phyloP scores from a whole-genome alignment of 2,888 invertebrate genomes.

The Lasius fuliginosus region DNA sequence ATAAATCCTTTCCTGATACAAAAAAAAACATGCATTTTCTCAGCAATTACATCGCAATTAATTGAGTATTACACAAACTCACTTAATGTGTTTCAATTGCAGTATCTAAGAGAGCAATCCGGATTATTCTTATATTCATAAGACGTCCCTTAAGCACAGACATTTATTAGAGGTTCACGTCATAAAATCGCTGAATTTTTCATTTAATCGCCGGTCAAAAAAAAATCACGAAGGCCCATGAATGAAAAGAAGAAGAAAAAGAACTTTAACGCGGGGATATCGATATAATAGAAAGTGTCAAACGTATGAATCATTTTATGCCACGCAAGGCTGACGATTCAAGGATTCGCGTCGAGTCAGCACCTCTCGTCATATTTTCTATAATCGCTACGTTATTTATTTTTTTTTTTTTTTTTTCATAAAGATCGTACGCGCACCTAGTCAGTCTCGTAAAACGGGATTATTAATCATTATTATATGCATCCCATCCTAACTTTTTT shows the following conservation, averaged over 20 bases:
- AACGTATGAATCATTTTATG: conserved; percentile 33
- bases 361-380: background rate
- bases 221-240: background rate
- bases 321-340: conserved; percentile 14
- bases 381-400: background rate
- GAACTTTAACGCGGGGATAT: background rate
- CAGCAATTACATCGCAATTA: background rate
- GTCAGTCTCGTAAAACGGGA: conserved; percentile 32
- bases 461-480: conserved; percentile 32
- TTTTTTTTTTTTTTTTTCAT: background rate
- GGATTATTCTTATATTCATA: background rate
- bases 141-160: too few relatives aligned
- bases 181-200: background rate
- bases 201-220: background rate
- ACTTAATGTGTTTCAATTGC: background rate
- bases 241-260: background rate
- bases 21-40: background rate
- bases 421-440: conserved; percentile 12
- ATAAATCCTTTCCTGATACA: background rate
- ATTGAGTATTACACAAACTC: background rate
- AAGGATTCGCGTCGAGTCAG: conserved; percentile 42
- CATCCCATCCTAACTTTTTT: background rate
- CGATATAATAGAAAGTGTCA: background rate
- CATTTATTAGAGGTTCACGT: background rate
- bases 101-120: background rate